These are phyloP conservation scores for Drosophila mulleri DNA, from an alignment of 2,888 invertebrate genomes.

Conservation along the genomic window DNA sequence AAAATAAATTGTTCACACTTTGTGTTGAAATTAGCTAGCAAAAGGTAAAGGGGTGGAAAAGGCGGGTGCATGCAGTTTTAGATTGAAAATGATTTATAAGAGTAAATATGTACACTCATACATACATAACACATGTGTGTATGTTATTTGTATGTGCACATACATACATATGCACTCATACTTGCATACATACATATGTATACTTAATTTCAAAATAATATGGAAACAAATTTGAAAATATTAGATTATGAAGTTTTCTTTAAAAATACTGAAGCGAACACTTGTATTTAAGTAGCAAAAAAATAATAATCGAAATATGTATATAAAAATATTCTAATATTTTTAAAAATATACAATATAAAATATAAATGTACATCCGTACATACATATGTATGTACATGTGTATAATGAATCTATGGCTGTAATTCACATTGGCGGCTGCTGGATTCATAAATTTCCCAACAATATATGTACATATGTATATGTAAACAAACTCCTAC, in stretches of 20 bases:
- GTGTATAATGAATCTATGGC: background rate
- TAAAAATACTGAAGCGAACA: too few species aligned
- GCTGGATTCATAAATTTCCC: too few species aligned
- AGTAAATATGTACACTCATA: conserved; percentile 13
- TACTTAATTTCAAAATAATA: too few species aligned
- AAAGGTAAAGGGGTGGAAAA: conserved; percentile 21
- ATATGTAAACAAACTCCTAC: background rate
- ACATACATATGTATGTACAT: background rate
- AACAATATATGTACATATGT: background rate
- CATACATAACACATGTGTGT: too few species aligned
- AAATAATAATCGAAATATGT: too few species aligned
- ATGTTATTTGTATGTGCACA: too few species aligned
- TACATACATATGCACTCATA: too few species aligned
- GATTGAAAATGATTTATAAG: conserved; percentile 49
- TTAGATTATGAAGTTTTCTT: too few species aligned
- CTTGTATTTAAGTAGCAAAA: too few species aligned
- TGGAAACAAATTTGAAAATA: too few species aligned
- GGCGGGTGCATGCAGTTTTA: conserved; percentile 6
- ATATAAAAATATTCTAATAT: too few species aligned
- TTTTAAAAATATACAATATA: conserved; percentile 11
- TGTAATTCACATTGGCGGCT: background rate
- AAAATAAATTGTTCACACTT: conserved; percentile 65
- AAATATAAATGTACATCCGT: too few species aligned
- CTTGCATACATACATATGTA: background rate
- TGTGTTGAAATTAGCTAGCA: conserved; percentile 64